Conservation (phyloP, 1,140 invertebrate genomes). For the Harpegnathos saltator region DNA sequence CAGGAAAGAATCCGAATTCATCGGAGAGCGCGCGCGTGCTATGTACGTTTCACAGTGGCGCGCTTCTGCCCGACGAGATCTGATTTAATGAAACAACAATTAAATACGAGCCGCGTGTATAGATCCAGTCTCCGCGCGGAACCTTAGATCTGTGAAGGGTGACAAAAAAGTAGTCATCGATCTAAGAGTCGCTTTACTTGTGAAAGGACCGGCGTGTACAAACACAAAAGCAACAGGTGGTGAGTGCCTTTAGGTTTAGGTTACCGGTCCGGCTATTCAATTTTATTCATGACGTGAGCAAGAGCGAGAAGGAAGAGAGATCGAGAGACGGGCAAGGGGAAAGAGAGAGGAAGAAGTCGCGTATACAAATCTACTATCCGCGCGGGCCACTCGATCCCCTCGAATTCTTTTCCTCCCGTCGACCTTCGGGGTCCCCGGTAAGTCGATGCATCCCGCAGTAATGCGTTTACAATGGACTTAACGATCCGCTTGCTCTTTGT, state of each 20-base stretch:
- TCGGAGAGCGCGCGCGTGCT: not conserved
- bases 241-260: constrained; percentile 72
- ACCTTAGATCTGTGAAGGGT: constrained; percentile 29
- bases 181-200: constrained; percentile 62
- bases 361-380: constrained; percentile 71
- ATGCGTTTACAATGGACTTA: constrained; percentile 70
- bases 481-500: constrained; percentile 57
- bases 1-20: too few species aligned
- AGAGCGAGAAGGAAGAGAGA: not conserved
- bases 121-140: constrained; percentile 27
- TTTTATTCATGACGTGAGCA: constrained; percentile 76
- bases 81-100: constrained; percentile 23
- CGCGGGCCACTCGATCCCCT: constrained; percentile 62
- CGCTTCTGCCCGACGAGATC: not conserved
- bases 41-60: not conserved
- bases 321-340: not conserved
- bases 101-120: not conserved
- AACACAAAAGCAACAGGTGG: constrained; percentile 77
- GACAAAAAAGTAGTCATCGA: constrained; percentile 53
- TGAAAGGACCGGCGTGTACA: constrained; percentile 63
- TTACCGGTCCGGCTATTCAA: constrained; percentile 76
- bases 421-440: constrained; percentile 56
- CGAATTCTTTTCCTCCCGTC: constrained; percentile 69
- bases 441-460: constrained; percentile 47
- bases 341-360: constrained; percentile 29